Evolutionary conservation across 2,113 vertebrate species (phyloP).

Genomic region (Tachysurus fulvidraco): DNA sequence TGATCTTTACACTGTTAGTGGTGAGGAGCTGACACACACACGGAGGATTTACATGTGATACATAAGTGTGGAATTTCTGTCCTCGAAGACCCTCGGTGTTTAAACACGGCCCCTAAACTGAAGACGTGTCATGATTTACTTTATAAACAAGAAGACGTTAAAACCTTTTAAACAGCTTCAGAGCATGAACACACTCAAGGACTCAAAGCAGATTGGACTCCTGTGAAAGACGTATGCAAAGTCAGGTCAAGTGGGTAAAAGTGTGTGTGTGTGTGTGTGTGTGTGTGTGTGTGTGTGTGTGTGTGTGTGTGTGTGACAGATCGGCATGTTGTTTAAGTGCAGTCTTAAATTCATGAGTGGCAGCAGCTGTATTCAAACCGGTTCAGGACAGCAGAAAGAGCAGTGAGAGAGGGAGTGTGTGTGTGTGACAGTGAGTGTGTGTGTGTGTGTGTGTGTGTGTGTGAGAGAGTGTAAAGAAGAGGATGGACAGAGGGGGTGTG

Average conservation of each 20-base stretch:
- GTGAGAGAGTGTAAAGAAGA: background rate
- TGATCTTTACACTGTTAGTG: too few relatives aligned
- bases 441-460: background rate
- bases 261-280: constrained; percentile 42
- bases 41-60: background rate
- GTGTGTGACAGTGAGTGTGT: constrained; percentile 3
- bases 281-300: constrained; percentile 45
- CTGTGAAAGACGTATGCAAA: constrained; percentile 59
- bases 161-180: constrained; percentile 49
- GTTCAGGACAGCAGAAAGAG: constrained; percentile 50
- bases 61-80: background rate
- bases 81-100: background rate
- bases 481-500: constrained; percentile 60
- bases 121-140: constrained; percentile 16
- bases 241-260: constrained; percentile 43
- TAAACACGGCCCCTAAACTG: background rate
- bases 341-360: constrained; percentile 72
- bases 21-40: too few relatives aligned
- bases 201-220: constrained; percentile 68
- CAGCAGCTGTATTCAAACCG: constrained; percentile 76
- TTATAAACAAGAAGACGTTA: constrained; percentile 41
- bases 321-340: constrained; percentile 70
- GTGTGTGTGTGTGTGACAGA: constrained; percentile 58
- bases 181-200: constrained; percentile 51
- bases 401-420: constrained; percentile 25